Evolutionary conservation across 2,113 vertebrate genomes (phyloP), one percentile per base, ranked within the genome.

Genomic region (Bostrychus sinensis): DNA sequence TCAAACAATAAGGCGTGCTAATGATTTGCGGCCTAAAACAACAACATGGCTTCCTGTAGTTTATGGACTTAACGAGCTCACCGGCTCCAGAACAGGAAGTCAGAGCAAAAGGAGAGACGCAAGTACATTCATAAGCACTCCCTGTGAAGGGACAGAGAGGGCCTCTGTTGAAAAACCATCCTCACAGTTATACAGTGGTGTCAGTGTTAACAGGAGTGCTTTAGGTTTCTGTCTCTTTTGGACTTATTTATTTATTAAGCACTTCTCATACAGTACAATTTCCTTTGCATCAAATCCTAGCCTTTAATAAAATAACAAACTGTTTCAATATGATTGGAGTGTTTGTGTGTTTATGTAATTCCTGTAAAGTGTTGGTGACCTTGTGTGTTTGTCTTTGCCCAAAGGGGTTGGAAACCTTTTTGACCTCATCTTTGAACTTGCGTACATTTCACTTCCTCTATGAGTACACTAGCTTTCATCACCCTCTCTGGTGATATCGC

Each of bases 1-100:
- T 86, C 70, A 89, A 93, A 93, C 92, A 93, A 93, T 93, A 89
- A 82, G 75, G 19, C 58, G 65, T 2, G 55, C 86, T 92, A 92
- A 92, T 66, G 89, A 91, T 85, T 84, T 76, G 66, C 42, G 51
- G 69, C 82, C 81, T 85, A 78, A 48, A 91, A 91, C 84, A 92
- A 92, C 90, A 91, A 45, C 60, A 62, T 45, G 51, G 37, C 86
- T 90, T 93, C 91, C 92, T 88, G 85, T 62, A 22, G 65, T 62
- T 75, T 79, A 89, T 55, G 79, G 62, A 62, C 66, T 83, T 89
- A 90, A 90, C 69, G 80, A 89, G 86, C 57, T 61, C 65, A 77
- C 54, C 57, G 56, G 60, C 66, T 86, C 82, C 86, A 60, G 54
- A 28, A 79, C 86, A 88, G 89, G 89, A 92, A 90, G 88, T 73